Conservation (phyloP, 2,797 vertebrate genomes). For the Miichthys miiuy region DNA sequence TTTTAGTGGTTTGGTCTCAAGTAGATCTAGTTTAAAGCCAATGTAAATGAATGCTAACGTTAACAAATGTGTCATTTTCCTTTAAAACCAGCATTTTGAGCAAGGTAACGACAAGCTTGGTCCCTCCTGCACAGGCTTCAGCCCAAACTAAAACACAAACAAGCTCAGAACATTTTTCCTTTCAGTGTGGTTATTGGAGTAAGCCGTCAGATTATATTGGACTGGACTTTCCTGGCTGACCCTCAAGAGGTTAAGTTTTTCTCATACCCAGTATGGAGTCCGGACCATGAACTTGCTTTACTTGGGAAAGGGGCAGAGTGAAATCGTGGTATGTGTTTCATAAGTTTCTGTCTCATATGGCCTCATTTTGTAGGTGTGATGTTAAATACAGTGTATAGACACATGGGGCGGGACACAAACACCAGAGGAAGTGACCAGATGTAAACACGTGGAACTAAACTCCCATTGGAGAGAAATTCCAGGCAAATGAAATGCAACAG, state of each 20-base stretch:
- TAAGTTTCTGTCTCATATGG: conserved; percentile 64
- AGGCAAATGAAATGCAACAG: conserved; percentile 31
- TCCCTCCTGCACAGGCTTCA: conserved; percentile 28
- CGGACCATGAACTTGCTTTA: conserved; percentile 57
- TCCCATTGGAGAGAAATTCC: conserved; percentile 35
- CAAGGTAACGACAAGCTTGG: conserved; percentile 44
- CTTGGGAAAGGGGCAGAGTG: conserved; percentile 60
- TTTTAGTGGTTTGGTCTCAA: conserved; percentile 23
- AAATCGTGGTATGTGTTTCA: conserved; percentile 75
- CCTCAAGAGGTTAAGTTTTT: conserved; percentile 65
- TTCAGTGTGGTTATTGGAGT: conserved; percentile 64
- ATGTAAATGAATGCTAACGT: conserved; percentile 50
- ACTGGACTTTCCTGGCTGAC: conserved; percentile 75
- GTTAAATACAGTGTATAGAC: conserved; percentile 57
- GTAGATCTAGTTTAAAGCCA: conserved; percentile 36
- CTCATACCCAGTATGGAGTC: conserved; percentile 57
- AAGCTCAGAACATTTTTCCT: conserved; percentile 56
- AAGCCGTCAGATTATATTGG: conserved; percentile 69
- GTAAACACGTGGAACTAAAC: conserved; percentile 45
- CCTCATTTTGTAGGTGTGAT: conserved; percentile 76
- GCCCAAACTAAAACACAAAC: conserved; percentile 54
- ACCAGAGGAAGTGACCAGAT: conserved; percentile 45
- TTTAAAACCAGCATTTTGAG: conserved; percentile 40
- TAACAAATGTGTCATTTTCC: conserved; percentile 42
- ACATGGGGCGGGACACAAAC: conserved; percentile 32